Conservation (phyloP, 2,888 invertebrate species). For the Brachyopa scutellaris region DNA sequence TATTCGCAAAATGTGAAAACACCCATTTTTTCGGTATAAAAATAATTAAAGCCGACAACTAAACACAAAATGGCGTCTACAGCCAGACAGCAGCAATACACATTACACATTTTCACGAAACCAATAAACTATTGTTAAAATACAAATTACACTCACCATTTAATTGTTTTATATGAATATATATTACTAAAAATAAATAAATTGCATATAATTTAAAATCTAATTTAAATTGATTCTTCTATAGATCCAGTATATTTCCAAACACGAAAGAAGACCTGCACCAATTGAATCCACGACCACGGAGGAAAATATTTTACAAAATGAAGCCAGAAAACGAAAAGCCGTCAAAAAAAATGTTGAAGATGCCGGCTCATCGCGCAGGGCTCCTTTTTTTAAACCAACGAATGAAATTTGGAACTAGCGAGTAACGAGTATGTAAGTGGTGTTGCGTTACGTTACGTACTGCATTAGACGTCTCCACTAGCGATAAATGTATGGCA, state of each 20-base stretch:
- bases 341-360: conserved; percentile 22
- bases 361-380: conserved; percentile 64
- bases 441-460: background rate
- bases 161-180: conserved; percentile 51
- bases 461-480: too few species aligned
- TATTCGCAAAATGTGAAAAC: background rate
- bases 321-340: conserved; percentile 28
- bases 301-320: conserved; percentile 38
- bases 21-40: background rate
- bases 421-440: background rate
- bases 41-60: background rate
- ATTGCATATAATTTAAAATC: conserved; percentile 17
- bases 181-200: conserved; percentile 51
- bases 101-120: conserved; percentile 9
- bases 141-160: conserved; percentile 59
- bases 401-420: conserved; percentile 19
- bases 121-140: background rate
- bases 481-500: too few species aligned
- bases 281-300: background rate
- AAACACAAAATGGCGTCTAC: conserved; percentile 50
- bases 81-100: background rate
- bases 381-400: conserved; percentile 8
- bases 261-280: too few species aligned
- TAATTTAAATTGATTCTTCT: background rate
- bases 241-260: conserved; percentile 7